A percentile compares a stretch with the other conserved stretches of the same genome.
Evolutionary conservation across 2,113 vertebrate species (phyloP).

Genomic region (Phycodurus eques): DNA sequence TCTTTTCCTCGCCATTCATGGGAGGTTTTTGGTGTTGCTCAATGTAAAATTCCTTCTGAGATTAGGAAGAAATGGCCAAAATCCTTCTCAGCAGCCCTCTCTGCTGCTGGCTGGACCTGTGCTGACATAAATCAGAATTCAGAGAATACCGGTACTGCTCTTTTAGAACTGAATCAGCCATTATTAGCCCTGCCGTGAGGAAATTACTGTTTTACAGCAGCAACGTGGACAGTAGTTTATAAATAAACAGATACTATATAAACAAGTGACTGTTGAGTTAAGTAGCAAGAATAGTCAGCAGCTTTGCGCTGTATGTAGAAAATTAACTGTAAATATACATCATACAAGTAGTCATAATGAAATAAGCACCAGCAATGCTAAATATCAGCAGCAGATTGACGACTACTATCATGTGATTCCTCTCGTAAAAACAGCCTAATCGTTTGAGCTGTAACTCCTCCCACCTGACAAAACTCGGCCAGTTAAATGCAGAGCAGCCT

Average conservation of each 20-base stretch:
- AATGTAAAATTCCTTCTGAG: conserved; percentile 58
- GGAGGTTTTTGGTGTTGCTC: conserved; percentile 19
- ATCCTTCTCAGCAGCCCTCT: conserved; percentile 45
- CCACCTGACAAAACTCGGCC: too few relatives aligned
- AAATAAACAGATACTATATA: neutral
- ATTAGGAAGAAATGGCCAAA: conserved; percentile 54
- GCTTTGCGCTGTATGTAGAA: too few relatives aligned
- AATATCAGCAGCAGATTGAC: too few relatives aligned
- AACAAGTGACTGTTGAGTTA: neutral
- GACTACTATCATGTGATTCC: too few relatives aligned
- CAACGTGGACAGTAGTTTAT: neutral
- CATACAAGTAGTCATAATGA: too few relatives aligned
- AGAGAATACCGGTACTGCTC: neutral
- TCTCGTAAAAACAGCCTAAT: too few relatives aligned
- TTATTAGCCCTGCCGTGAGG: neutral
- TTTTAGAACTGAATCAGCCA: neutral
- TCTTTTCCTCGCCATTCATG: conserved; percentile 17
- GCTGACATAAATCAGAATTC: conserved; percentile 26
- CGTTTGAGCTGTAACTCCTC: too few relatives aligned
- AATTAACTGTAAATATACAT: too few relatives aligned
- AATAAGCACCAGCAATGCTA: too few relatives aligned
- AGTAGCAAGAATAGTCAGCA: too few relatives aligned
- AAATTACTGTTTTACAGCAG: neutral
- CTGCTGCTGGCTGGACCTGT: conserved; percentile 12
- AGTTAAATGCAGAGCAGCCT: too few relatives aligned